Evolutionary conservation across 2,888 invertebrate species (phyloP).

Genomic region (Diogma glabrata): DNA sequence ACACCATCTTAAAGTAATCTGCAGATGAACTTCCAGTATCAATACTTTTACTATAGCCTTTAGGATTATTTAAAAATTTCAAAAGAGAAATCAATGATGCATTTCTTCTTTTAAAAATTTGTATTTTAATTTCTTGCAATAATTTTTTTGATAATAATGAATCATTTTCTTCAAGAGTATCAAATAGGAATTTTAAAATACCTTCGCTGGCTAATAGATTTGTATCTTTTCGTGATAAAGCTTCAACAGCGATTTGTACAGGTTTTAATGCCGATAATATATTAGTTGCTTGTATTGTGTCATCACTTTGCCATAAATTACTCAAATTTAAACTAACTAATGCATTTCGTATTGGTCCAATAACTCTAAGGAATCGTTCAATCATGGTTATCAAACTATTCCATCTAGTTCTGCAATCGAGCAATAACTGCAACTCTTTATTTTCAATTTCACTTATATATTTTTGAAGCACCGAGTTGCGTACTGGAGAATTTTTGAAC

Average conservation of each 20-base stretch:
- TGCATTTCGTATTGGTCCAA: constrained; percentile 9
- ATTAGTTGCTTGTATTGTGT: not conserved
- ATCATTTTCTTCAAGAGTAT: not conserved
- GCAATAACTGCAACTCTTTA: not conserved
- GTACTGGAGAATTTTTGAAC: not conserved
- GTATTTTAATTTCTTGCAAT: no score
- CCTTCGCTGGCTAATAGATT: constrained; percentile 6
- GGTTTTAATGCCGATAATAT: constrained; percentile 4
- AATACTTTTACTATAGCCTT: no score
- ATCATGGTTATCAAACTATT: constrained; percentile 7
- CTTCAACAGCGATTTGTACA: constrained; percentile 7
- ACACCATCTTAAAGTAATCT: no score
- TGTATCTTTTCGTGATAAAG: constrained; percentile 1
- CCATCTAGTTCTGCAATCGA: constrained; percentile 7
- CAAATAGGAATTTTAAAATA: constrained; percentile 10
- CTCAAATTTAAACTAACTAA: constrained; percentile 4
- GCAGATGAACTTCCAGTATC: no score
- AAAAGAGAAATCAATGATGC: not conserved
- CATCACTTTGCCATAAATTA: not conserved
- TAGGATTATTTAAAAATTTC: not conserved
- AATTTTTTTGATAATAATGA: no score
- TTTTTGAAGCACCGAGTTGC: not conserved
- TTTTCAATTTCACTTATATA: not conserved
- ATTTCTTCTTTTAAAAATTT: no score
- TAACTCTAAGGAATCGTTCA: constrained; percentile 4